Percentiles rank a stretch among this genome's conserved stretches.
Evolutionary conservation across 2,797 vertebrate genomes (phyloP).

Genomic region (Danio tinwini): DNA sequence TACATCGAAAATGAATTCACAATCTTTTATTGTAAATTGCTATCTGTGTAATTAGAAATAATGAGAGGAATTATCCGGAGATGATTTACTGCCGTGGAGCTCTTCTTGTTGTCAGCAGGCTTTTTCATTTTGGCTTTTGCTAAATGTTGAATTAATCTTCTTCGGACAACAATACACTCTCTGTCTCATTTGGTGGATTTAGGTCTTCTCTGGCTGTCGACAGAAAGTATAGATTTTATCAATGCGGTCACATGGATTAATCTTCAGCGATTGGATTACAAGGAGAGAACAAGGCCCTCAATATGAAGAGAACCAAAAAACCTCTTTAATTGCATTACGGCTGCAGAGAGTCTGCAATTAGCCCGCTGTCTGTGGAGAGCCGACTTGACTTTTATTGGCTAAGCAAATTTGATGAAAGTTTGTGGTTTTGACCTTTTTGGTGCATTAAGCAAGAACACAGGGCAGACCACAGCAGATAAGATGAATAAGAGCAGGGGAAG

Average conservation of each 20-base stretch:
- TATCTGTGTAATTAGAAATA: constrained; percentile 42
- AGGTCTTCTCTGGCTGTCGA: constrained; percentile 53
- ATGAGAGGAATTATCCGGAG: constrained; percentile 1
- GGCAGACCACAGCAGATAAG: constrained; percentile 55
- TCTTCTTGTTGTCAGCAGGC: constrained; percentile 37
- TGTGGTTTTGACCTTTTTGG: constrained; percentile 79
- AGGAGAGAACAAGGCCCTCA: constrained; percentile 73
- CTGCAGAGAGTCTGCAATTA: constrained; percentile 78
- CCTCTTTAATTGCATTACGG: constrained; percentile 79
- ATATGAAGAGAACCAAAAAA: constrained; percentile 72
- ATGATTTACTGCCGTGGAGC: constrained; percentile 22
- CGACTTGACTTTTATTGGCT: constrained; percentile 77
- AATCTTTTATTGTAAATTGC: background rate
- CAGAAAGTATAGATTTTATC: constrained; percentile 69
- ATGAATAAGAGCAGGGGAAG: constrained; percentile 43
- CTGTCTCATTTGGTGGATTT: constrained; percentile 44
- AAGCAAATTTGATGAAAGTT: constrained; percentile 82
- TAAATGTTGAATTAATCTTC: constrained; percentile 47
- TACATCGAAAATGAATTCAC: constrained; percentile 4
- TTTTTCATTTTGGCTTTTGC: constrained; percentile 40
- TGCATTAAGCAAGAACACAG: constrained; percentile 67
- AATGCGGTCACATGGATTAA: constrained; percentile 76
- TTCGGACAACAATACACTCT: constrained; percentile 41
- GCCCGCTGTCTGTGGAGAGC: constrained; percentile 68
- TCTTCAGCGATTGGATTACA: constrained; percentile 79